A percentile compares a stretch with the other conserved stretches of the same genome.
Evolutionary conservation across 2,888 invertebrate species (phyloP).

Genomic region (Drosophila mercatorum): DNA sequence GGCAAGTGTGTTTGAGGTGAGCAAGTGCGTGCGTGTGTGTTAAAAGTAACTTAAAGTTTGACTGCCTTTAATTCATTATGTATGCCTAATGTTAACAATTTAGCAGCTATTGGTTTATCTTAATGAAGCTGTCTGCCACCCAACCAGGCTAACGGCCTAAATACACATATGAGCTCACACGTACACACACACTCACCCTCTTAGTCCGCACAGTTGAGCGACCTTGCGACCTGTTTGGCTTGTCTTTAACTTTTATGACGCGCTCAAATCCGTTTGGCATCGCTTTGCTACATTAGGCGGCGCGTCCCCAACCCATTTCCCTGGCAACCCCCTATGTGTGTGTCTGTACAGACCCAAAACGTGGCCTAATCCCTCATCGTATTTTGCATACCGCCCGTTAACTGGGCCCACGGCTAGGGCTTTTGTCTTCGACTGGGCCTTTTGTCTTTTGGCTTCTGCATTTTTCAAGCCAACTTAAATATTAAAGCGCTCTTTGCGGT

Average conservation of each 20-base stretch:
- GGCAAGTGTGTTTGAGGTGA: slow-evolving; percentile 2
- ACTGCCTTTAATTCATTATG: slow-evolving; percentile 75
- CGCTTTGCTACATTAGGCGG: slow-evolving; percentile 51
- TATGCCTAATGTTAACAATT: slow-evolving; percentile 79
- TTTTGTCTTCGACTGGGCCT: slow-evolving; percentile 42
- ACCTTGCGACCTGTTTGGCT: slow-evolving; percentile 64
- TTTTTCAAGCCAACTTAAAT: slow-evolving; percentile 74
- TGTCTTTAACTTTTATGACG: slow-evolving; percentile 76
- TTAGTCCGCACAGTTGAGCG: slow-evolving; percentile 49
- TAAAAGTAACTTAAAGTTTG: slow-evolving; percentile 58
- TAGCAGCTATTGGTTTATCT: slow-evolving; percentile 81
- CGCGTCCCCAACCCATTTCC: background rate
- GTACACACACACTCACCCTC: slow-evolving; percentile 16
- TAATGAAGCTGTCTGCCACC: slow-evolving; percentile 73
- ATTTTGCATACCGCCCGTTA: slow-evolving; percentile 43
- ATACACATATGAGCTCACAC: slow-evolving; percentile 40
- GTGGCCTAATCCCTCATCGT: slow-evolving; percentile 44
- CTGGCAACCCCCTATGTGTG: background rate
- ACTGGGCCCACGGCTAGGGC: slow-evolving; percentile 38
- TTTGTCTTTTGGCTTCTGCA: slow-evolving; percentile 65
- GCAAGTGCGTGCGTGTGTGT: slow-evolving; percentile 26
- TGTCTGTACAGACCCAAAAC: slow-evolving; percentile 17
- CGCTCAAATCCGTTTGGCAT: slow-evolving; percentile 70
- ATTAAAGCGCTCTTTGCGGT: slow-evolving; percentile 73
- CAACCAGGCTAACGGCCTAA: slow-evolving; percentile 43